A percentile compares a stretch with the other conserved stretches of the same genome.
Evolutionary conservation across 2,797 vertebrate species (phyloP).

Genomic region (Tarsius wallacei): DNA sequence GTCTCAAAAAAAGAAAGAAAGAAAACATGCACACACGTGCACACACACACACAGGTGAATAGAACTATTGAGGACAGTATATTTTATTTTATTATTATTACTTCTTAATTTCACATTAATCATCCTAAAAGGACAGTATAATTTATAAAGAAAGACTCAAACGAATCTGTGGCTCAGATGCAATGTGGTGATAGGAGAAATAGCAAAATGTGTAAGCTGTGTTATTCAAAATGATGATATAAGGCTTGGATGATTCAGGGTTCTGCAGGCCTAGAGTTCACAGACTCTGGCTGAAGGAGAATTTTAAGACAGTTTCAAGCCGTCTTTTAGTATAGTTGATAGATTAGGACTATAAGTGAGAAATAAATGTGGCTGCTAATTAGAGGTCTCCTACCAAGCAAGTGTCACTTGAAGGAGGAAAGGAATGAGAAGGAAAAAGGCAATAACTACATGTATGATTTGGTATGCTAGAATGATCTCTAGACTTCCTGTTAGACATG

Average conservation of each 20-base stretch:
- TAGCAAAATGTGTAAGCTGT: slow-evolving; percentile 6
- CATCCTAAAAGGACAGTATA: not conserved
- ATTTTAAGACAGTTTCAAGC: slow-evolving; percentile 45
- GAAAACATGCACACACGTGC: not conserved
- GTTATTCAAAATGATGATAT: slow-evolving; percentile 31
- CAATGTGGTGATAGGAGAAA: not conserved
- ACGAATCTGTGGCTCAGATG: not conserved
- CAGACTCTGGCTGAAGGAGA: not conserved
- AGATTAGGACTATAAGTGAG: slow-evolving; percentile 5
- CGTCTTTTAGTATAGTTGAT: slow-evolving; percentile 19
- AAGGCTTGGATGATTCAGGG: slow-evolving; percentile 6
- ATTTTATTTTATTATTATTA: too few species aligned
- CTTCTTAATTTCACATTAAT: too few species aligned
- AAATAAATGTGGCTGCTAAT: slow-evolving; percentile 57
- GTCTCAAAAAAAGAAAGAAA: not conserved
- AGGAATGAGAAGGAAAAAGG: slow-evolving; percentile 2
- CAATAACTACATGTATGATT: not conserved
- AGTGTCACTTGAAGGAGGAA: not conserved
- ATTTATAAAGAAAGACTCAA: slow-evolving; percentile 70
- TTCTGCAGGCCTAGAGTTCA: slow-evolving; percentile 20
- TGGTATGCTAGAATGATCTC: not conserved
- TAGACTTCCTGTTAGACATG: not conserved
- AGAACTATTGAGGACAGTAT: slow-evolving; percentile 1
- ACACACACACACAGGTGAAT: slow-evolving; percentile 25
- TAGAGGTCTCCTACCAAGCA: slow-evolving; percentile 40